Base-by-base conservation (phyloP, 23 tunicate species). In the Clavelina lepadiformis region DNA sequence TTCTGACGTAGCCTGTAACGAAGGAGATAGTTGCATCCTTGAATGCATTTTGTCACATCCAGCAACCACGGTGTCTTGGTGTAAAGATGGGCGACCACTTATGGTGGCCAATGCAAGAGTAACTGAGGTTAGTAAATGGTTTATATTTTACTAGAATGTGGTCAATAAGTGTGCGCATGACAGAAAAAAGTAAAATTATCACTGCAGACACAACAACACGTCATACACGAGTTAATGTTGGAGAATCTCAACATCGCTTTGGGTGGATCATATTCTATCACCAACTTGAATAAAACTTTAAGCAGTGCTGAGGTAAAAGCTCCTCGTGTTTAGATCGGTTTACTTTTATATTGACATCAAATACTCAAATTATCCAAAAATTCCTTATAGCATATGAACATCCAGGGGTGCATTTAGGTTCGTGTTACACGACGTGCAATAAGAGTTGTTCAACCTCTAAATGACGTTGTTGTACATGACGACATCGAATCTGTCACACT, bases 31-130 rank as follows among this genome's bases (percentile, higher is more conserved):
- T 21, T 11, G 33, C 11, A 28, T 52, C 3, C 64, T 77, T 3
- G 82, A 77, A 56, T 77, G 82, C 32, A 46, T 51, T 3, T 52
- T 77, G 28, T 77, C 82, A 1, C 61, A 45, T 8, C 72, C 82
- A 7, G 67, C 19, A n/a, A 74, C 57, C 5, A 55, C 61, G 38
- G 82, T 67, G 15, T 51, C 74, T 20, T 77, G 82, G 82, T 35
- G 19, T 15, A 66, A 77, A 31, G 82, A 77, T 30, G 69, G 69
- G 31, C 3, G 58, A 15, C 13, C 63, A 46, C 15, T 41, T 4
- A 24, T 73, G 38, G 79, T 41, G 21, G 50, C 69, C 22, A 61
- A 73, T 31, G 22, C 55, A 2, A 22, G 22, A 44, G 33, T 65
- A 13, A 37, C 24, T 31, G 33, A 65, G 71, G 71, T 44, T 7